These are phyloP conservation scores for Xiphophorus couchianus DNA, from an alignment of 2,113 vertebrate genomes.

Conservation along the genomic window DNA sequence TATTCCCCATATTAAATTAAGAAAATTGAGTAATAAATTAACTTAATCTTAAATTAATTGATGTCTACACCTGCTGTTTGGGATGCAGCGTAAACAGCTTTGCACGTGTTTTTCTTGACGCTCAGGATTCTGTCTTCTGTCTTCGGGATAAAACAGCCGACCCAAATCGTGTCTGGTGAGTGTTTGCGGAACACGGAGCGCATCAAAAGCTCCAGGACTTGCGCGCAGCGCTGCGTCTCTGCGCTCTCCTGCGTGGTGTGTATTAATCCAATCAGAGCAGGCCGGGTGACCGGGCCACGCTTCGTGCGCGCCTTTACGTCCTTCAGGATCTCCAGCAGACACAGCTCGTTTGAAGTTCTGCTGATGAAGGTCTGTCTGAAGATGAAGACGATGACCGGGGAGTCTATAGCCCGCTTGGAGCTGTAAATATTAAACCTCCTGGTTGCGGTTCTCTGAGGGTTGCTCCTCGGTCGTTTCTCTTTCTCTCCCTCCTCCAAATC, in stretches of 20 bases:
- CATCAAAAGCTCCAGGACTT: slow-evolving; percentile 64
- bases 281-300: slow-evolving; percentile 30
- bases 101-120: slow-evolving; percentile 76
- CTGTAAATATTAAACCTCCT: slow-evolving; percentile 32
- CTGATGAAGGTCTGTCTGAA: slow-evolving; percentile 75
- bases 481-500: neutral
- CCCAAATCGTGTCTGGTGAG: slow-evolving; percentile 72
- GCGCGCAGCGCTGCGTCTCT: slow-evolving; percentile 49
- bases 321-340: slow-evolving; percentile 75
- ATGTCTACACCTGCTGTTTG: slow-evolving; percentile 68
- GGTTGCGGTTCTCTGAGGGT: slow-evolving; percentile 12
- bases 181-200: slow-evolving; percentile 76
- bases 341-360: slow-evolving; percentile 24
- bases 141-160: slow-evolving; percentile 71
- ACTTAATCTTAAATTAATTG: too few relatives aligned
- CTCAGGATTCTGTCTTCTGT: slow-evolving; percentile 38
- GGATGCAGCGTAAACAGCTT: slow-evolving; percentile 61
- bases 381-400: slow-evolving; percentile 73
- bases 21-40: too few relatives aligned
- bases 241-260: slow-evolving; percentile 44
- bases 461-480: neutral
- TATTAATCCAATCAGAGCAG: slow-evolving; percentile 79
- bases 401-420: slow-evolving; percentile 68
- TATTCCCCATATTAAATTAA: neutral
- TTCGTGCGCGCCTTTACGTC: slow-evolving; percentile 75